Conservation (phyloP, 2,888 invertebrate genomes). For the Sepioteuthis lessoniana region DNA sequence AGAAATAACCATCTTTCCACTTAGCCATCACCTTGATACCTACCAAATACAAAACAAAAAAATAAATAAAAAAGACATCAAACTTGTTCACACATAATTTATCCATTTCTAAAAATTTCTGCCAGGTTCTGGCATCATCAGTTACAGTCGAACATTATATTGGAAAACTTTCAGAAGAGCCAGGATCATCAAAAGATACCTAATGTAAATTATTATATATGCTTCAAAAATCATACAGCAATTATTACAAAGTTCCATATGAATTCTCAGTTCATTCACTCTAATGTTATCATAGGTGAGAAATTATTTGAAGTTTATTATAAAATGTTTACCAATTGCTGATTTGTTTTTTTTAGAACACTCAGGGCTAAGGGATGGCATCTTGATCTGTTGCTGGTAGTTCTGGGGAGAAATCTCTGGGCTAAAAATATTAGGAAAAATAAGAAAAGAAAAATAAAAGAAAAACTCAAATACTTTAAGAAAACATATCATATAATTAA, state of each 20-base stretch:
- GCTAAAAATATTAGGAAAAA: neutral
- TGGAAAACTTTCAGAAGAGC: too few relatives aligned
- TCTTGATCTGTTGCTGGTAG: neutral
- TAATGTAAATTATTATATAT: too few relatives aligned
- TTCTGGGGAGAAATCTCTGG: neutral
- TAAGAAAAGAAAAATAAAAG: neutral
- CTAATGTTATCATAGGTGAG: neutral
- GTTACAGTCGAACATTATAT: neutral
- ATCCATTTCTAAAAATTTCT: neutral
- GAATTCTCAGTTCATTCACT: too few relatives aligned
- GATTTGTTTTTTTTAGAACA: neutral
- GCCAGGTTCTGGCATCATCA: neutral
- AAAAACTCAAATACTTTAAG: neutral
- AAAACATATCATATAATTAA: too few relatives aligned
- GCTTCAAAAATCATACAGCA: too few relatives aligned
- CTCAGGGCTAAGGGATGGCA: neutral
- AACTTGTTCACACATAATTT: neutral
- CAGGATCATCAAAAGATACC: too few relatives aligned
- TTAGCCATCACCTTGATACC: constrained; percentile 67
- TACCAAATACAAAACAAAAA: constrained; percentile 49
- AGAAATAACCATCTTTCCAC: constrained; percentile 70
- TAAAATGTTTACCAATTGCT: neutral
- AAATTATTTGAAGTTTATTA: neutral
- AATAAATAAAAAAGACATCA: constrained; percentile 41
- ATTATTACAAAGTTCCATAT: too few relatives aligned